These are phyloP conservation scores for Lanius ludovicianus DNA, from an alignment of 2,113 vertebrate genomes.

Conservation along the genomic window DNA sequence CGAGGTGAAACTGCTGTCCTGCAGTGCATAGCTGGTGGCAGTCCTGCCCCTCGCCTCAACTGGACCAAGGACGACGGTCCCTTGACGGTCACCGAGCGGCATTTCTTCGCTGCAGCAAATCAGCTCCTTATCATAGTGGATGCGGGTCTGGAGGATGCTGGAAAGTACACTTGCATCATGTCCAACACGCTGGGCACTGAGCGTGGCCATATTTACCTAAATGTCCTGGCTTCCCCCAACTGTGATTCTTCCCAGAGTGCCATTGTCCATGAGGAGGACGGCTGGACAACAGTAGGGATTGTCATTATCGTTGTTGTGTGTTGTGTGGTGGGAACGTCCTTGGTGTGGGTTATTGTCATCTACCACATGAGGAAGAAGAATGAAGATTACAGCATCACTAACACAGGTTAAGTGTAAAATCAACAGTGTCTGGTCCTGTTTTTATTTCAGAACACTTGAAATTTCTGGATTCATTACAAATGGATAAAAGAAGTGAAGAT, in stretches of 20 bases:
- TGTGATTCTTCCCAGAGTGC: constrained; percentile 77
- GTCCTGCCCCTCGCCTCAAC: constrained; percentile 81
- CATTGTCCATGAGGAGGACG: constrained; percentile 72
- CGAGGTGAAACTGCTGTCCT: constrained; percentile 81
- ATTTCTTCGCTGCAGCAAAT: constrained; percentile 83
- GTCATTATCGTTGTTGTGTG: constrained; percentile 84
- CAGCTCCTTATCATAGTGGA: constrained; percentile 85
- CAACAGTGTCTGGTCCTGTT: neutral
- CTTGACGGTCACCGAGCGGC: constrained; percentile 76
- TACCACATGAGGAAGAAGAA: constrained; percentile 84
- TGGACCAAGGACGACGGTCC: constrained; percentile 84
- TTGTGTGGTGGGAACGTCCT: constrained; percentile 81
- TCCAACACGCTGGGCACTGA: constrained; percentile 82
- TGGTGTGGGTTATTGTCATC: constrained; percentile 84
- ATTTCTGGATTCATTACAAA: neutral
- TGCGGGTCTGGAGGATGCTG: constrained; percentile 79
- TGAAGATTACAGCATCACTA: constrained; percentile 84
- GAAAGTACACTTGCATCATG: constrained; percentile 83
- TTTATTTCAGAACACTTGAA: neutral
- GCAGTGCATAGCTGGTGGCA: constrained; percentile 84
- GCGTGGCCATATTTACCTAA: constrained; percentile 80
- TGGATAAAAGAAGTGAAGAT: neutral
- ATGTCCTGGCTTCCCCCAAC: constrained; percentile 77
- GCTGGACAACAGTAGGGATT: constrained; percentile 81
- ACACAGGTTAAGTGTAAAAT: constrained; percentile 66